phyloP scores from a whole-genome alignment of 2,113 vertebrate species.

The Scolopax mira region DNA sequence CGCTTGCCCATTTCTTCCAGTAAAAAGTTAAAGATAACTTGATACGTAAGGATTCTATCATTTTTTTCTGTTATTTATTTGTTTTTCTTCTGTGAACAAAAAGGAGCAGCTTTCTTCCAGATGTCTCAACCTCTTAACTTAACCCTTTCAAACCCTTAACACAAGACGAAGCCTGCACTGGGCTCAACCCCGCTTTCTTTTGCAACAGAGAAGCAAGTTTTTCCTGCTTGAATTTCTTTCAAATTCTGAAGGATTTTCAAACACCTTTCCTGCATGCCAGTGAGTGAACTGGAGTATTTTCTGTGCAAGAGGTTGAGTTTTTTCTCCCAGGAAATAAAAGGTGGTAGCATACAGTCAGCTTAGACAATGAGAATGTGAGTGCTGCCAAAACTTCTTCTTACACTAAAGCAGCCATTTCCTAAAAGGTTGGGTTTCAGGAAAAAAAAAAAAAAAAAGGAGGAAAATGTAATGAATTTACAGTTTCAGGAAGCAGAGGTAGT shows the following conservation, averaged over 20 bases:
- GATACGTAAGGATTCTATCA: background rate
- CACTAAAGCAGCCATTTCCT: background rate
- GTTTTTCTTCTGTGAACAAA: background rate
- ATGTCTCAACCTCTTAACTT: background rate
- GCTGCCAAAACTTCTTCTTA: background rate
- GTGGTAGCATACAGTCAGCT: background rate
- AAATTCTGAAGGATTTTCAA: background rate
- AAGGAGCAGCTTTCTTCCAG: background rate
- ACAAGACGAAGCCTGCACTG: background rate
- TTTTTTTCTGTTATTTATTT: background rate
- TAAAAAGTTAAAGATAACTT: constrained; percentile 70
- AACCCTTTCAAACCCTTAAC: accelerated
- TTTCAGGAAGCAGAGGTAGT: background rate
- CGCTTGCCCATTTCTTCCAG: constrained; percentile 87
- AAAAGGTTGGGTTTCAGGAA: background rate
- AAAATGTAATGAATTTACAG: background rate
- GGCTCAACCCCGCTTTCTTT: background rate
- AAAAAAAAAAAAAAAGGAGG: background rate
- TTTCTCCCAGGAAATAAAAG: background rate
- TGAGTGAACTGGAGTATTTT: background rate
- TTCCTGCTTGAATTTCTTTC: background rate
- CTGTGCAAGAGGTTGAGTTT: background rate
- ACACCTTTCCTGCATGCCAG: background rate
- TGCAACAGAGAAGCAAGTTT: background rate
- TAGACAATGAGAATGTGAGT: background rate